Conservation (phyloP, 2,888 invertebrate genomes). For the Carpatolechia fugitivella region DNA sequence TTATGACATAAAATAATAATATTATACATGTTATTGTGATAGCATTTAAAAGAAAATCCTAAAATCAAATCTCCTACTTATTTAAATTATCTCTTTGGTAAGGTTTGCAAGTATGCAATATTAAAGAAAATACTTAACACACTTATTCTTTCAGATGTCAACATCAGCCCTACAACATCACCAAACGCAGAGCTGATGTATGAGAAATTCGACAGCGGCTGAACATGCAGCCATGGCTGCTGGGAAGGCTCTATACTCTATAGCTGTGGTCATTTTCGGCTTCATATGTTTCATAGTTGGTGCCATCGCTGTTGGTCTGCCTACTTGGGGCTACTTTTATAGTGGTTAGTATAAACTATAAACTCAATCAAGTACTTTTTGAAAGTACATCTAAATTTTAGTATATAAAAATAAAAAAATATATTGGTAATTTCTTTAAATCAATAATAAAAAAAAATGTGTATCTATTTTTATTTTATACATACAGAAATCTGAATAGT, state of each 20-base stretch:
- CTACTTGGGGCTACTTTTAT: slow-evolving; percentile 92
- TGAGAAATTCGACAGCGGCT: slow-evolving; percentile 51
- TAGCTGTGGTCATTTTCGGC: slow-evolving; percentile 84
- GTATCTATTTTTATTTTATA: no score
- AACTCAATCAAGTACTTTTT: background rate
- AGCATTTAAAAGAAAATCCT: no score
- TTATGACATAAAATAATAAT: no score
- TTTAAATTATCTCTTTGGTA: no score
- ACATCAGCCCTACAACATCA: slow-evolving; percentile 22
- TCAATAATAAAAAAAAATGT: no score
- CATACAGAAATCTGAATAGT: no score
- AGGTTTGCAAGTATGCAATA: no score
- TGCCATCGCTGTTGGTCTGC: slow-evolving; percentile 89
- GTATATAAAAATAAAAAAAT: no score
- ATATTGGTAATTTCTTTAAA: no score
- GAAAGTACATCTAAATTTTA: no score
- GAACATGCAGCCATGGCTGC: slow-evolving; percentile 81
- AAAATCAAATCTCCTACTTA: no score
- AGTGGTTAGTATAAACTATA: slow-evolving; percentile 74
- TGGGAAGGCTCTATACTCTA: slow-evolving; percentile 83
- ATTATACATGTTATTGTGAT: no score
- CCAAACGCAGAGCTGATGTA: slow-evolving; percentile 51
- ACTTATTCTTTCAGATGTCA: slow-evolving; percentile 44
- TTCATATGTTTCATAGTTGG: slow-evolving; percentile 90
- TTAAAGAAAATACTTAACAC: background rate